These are phyloP conservation scores for Drosophila antonietae DNA, from an alignment of 2,888 invertebrate species.

Conservation along the genomic window DNA sequence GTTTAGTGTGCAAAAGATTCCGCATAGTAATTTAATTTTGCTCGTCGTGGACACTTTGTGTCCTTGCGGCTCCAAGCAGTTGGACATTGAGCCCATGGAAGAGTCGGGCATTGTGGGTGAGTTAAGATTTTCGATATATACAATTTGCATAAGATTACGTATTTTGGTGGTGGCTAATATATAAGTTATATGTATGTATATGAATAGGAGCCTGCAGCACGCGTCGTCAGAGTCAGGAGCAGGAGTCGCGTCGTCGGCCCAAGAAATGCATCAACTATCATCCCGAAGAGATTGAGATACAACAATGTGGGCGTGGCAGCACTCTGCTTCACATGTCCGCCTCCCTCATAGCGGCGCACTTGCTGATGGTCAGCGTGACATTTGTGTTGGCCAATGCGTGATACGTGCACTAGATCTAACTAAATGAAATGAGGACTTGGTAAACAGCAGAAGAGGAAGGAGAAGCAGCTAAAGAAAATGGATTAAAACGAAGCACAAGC, in stretches of 20 bases:
- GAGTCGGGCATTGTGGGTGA: slow-evolving; percentile 86
- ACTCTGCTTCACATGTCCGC: slow-evolving; percentile 74
- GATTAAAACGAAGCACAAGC: slow-evolving; percentile 2
- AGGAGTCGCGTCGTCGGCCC: slow-evolving; percentile 90
- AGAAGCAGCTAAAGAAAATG: neutral
- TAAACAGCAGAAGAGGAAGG: neutral
- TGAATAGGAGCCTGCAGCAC: slow-evolving; percentile 85
- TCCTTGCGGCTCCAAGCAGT: slow-evolving; percentile 94
- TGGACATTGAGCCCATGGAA: slow-evolving; percentile 92
- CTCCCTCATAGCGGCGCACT: slow-evolving; percentile 78
- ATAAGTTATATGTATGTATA: neutral
- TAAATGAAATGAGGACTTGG: slow-evolving; percentile 1
- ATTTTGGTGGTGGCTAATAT: neutral
- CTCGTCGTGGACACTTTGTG: slow-evolving; percentile 95
- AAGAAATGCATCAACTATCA: slow-evolving; percentile 95
- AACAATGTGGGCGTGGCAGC: slow-evolving; percentile 84
- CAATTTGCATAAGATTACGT: neutral
- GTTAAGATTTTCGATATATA: slow-evolving; percentile 16
- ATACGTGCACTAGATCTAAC: slow-evolving; percentile 75
- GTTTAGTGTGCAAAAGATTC: slow-evolving; percentile 96
- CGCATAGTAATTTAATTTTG: slow-evolving; percentile 94
- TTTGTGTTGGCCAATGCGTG: slow-evolving; percentile 83
- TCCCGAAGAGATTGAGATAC: slow-evolving; percentile 89
- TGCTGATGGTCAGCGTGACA: slow-evolving; percentile 81
- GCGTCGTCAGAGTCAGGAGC: slow-evolving; percentile 87